Percentiles rank a stretch among this genome's conserved stretches.
These are phyloP conservation scores for Enteromius paludinosus DNA, from an alignment of 2,797 vertebrate genomes.

Conservation along the genomic window DNA sequence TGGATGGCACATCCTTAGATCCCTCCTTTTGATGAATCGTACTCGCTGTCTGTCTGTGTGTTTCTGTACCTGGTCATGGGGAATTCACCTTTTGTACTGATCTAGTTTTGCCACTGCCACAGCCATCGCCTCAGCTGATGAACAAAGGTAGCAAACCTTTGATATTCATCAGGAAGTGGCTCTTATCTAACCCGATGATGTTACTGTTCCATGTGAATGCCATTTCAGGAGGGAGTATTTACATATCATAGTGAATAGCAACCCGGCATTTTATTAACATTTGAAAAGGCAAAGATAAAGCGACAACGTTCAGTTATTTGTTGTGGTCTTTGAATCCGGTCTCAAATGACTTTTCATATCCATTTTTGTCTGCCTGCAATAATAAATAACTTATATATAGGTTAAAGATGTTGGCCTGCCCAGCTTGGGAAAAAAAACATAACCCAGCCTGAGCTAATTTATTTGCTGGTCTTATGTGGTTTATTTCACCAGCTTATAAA, in stretches of 20 bases:
- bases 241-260: constrained; percentile 25
- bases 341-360: constrained; percentile 30
- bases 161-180: constrained; percentile 26
- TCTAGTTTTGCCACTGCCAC: constrained; percentile 68
- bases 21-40: constrained; percentile 68
- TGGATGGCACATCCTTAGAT: constrained; percentile 68
- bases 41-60: constrained; percentile 64
- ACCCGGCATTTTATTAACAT: constrained; percentile 29
- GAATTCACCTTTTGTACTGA: constrained; percentile 70
- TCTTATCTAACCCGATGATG: constrained; percentile 28
- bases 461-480: not conserved
- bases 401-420: not conserved
- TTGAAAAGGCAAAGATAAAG: constrained; percentile 34
- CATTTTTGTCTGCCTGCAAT: not conserved
- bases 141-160: constrained; percentile 22
- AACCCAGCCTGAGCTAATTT: not conserved
- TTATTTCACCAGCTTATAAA: not conserved
- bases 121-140: not conserved
- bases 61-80: constrained; percentile 56
- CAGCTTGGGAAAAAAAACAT: too few species aligned
- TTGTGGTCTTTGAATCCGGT: constrained; percentile 11
- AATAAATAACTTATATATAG: constrained; percentile 4
- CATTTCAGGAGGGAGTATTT: constrained; percentile 36
- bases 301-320: constrained; percentile 14
- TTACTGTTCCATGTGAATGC: constrained; percentile 23